phyloP scores from a whole-genome alignment of 2,797 vertebrate genomes.

The Melanogrammus aeglefinus region DNA sequence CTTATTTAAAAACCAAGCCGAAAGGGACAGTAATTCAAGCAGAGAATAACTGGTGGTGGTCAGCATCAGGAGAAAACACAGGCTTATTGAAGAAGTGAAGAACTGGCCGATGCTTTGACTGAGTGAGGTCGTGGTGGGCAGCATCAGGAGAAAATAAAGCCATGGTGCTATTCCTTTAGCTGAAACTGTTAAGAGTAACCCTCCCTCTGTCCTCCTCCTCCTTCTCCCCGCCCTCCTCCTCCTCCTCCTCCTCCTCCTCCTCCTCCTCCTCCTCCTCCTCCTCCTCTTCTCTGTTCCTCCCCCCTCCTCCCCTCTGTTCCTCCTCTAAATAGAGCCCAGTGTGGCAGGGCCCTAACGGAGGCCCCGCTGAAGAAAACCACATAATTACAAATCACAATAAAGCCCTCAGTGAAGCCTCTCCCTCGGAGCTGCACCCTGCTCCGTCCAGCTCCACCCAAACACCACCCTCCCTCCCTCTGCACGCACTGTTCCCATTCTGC shows the following conservation, averaged over 20 bases:
- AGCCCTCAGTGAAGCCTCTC: conserved; percentile 66
- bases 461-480: conserved; percentile 9
- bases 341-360: conserved; percentile 70
- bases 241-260: conserved; percentile 60
- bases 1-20: neutral
- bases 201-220: conserved; percentile 54
- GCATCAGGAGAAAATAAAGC: neutral
- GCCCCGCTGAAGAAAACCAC: conserved; percentile 70
- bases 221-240: conserved; percentile 57
- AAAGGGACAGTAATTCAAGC: neutral
- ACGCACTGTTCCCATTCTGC: neutral
- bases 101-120: neutral
- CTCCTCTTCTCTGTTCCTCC: conserved; percentile 57
- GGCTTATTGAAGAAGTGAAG: neutral
- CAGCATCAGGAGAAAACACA: neutral
- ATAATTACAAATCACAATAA: conserved; percentile 82
- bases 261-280: conserved; percentile 57
- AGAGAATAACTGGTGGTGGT: neutral
- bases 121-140: neutral
- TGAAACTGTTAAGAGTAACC: conserved; percentile 56
- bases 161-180: neutral
- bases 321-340: conserved; percentile 70
- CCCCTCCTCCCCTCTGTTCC: conserved; percentile 57
- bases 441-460: conserved; percentile 49
- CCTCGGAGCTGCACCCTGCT: conserved; percentile 65